phyloP scores from a whole-genome alignment of 1,140 invertebrate species.

The Drosophila micromelanica region DNA sequence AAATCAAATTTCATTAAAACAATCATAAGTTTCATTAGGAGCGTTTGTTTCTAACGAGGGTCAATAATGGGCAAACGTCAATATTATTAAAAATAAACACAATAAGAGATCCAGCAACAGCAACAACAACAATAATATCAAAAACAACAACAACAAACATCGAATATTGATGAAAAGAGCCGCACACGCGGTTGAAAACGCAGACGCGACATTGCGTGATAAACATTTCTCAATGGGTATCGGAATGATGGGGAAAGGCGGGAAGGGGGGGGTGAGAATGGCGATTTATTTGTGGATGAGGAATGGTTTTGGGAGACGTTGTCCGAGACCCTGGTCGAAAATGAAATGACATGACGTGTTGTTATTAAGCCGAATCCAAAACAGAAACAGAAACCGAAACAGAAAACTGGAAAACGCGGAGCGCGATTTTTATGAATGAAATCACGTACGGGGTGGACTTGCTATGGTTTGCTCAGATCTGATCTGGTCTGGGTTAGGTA shows the following conservation, averaged over 20 bases:
- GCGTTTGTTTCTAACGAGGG: slow-evolving; percentile 60
- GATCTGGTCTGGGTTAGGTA: background rate
- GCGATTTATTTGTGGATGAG: background rate
- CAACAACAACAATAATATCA: background rate
- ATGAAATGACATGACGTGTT: slow-evolving; percentile 76
- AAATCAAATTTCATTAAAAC: slow-evolving; percentile 25
- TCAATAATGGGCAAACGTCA: slow-evolving; percentile 63
- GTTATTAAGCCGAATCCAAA: slow-evolving; percentile 67
- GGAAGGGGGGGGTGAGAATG: background rate
- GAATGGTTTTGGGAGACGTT: background rate
- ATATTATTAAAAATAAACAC: slow-evolving; percentile 74
- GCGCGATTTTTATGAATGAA: slow-evolving; percentile 70
- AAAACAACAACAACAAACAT: slow-evolving; percentile 24
- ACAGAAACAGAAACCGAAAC: slow-evolving; percentile 24
- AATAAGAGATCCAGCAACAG: slow-evolving; percentile 22
- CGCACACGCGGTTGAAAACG: slow-evolving; percentile 43
- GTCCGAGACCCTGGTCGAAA: slow-evolving; percentile 37
- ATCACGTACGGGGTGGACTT: slow-evolving; percentile 33
- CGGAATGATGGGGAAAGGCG: slow-evolving; percentile 14
- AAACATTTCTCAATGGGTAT: slow-evolving; percentile 67
- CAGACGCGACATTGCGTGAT: slow-evolving; percentile 75
- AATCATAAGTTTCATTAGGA: slow-evolving; percentile 32
- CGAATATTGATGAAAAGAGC: slow-evolving; percentile 62
- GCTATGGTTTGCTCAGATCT: background rate
- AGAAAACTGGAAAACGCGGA: slow-evolving; percentile 11